phyloP scores from a whole-genome alignment of 2,797 vertebrate species.

The Rachycentron canadum region DNA sequence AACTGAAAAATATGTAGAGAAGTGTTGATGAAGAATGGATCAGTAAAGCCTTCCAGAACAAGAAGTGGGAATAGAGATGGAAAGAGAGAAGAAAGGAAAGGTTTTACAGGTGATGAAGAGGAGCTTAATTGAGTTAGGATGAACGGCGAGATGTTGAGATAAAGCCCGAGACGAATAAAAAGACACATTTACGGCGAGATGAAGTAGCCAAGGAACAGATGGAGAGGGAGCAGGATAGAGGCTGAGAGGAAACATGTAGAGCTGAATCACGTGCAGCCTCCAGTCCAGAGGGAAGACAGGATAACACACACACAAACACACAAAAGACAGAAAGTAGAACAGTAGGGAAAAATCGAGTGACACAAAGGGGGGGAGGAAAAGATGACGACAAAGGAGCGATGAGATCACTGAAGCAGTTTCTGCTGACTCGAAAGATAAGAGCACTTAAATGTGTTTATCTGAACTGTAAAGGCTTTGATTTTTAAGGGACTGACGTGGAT shows the following conservation, averaged over 20 bases:
- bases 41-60: not conserved
- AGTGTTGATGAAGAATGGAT: not conserved
- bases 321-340: conserved; percentile 38
- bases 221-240: conserved; percentile 30
- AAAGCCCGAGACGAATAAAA: conserved; percentile 10
- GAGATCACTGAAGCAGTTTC: conserved; percentile 23
- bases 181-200: conserved; percentile 12
- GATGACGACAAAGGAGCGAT: conserved; percentile 19
- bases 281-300: conserved; percentile 40
- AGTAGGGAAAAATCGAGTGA: conserved; percentile 28
- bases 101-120: not conserved
- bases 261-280: conserved; percentile 46
- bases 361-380: conserved; percentile 6
- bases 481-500: not conserved
- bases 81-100: not conserved
- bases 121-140: not conserved
- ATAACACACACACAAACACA: not conserved
- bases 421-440: not conserved
- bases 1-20: not conserved
- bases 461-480: not conserved
- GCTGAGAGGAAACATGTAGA: conserved; percentile 49
- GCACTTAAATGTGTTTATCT: conserved; percentile 3
- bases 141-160: conserved; percentile 7
- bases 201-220: conserved; percentile 23
- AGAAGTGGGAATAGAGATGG: not conserved